A percentile compares a stretch with the other conserved stretches of the same genome.
These are phyloP conservation scores for Ophion ellenae DNA, from an alignment of 2,888 invertebrate species.

Conservation along the genomic window DNA sequence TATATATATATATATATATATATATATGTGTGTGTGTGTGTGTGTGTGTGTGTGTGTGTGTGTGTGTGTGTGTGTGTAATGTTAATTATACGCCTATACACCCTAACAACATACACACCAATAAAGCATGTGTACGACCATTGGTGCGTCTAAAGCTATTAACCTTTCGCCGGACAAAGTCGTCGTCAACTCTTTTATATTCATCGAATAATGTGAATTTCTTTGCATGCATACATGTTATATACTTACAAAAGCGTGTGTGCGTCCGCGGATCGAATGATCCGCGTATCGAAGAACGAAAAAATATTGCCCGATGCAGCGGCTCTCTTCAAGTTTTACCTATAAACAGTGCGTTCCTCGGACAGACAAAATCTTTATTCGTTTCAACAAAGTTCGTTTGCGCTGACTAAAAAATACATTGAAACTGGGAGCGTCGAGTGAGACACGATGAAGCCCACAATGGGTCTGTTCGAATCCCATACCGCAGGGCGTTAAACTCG, in stretches of 20 bases:
- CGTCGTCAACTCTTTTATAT: conserved; percentile 42
- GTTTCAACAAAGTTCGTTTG: too few species aligned
- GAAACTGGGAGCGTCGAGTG: too few species aligned
- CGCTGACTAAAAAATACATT: too few species aligned
- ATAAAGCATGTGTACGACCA: neutral
- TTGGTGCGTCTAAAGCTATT: conserved; percentile 51
- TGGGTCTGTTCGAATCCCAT: too few species aligned
- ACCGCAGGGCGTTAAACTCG: too few species aligned
- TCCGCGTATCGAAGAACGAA: neutral
- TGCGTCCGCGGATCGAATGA: neutral
- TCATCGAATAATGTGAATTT: conserved; percentile 34
- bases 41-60: too few species aligned
- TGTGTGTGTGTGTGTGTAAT: too few species aligned
- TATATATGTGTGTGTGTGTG: too few species aligned
- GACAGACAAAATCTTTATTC: neutral
- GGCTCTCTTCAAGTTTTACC: neutral
- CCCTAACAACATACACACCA: neutral
- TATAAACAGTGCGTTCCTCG: neutral
- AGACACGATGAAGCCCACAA: too few species aligned
- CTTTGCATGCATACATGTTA: neutral
- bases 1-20: too few species aligned
- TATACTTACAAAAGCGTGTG: neutral
- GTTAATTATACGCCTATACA: too few species aligned
- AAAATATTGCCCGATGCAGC: neutral
- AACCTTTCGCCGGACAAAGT: conserved; percentile 64